phyloP scores from a whole-genome alignment of 2,113 vertebrate species.

The Datnioides undecimradiatus region DNA sequence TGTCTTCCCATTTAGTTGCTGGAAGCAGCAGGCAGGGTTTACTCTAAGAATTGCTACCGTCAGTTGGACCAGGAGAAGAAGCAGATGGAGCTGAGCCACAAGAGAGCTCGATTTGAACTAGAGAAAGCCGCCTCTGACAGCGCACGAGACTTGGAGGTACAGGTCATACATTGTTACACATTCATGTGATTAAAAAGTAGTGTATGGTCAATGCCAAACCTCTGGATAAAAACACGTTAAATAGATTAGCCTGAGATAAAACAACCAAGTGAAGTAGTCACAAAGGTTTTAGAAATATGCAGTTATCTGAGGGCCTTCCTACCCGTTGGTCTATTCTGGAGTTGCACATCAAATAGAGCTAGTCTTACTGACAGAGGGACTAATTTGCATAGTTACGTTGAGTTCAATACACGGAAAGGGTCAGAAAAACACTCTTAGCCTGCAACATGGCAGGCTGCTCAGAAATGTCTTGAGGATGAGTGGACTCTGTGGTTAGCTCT shows the following conservation, averaged over 20 bases:
- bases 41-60: conserved; percentile 88
- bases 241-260: not conserved
- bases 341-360: not conserved
- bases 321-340: not conserved
- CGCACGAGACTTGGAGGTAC: conserved; percentile 91
- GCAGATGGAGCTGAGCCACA: conserved; percentile 97
- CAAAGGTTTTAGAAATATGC: no score
- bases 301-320: not conserved
- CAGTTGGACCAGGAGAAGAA: conserved; percentile 95
- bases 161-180: not conserved
- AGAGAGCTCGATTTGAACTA: conserved; percentile 93
- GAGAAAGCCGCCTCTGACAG: conserved; percentile 90
- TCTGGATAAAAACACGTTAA: not conserved
- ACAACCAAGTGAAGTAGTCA: not conserved
- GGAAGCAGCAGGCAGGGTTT: conserved; percentile 90
- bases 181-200: not conserved
- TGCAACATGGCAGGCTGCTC: not conserved
- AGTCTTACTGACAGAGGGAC: not conserved
- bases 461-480: not conserved
- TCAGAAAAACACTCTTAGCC: not conserved
- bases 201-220: not conserved
- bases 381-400: not conserved
- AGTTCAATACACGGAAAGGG: not conserved
- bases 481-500: not conserved
- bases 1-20: conserved; percentile 82